Conservation (phyloP, 2,797 vertebrate species). For the Vireo griseus region DNA sequence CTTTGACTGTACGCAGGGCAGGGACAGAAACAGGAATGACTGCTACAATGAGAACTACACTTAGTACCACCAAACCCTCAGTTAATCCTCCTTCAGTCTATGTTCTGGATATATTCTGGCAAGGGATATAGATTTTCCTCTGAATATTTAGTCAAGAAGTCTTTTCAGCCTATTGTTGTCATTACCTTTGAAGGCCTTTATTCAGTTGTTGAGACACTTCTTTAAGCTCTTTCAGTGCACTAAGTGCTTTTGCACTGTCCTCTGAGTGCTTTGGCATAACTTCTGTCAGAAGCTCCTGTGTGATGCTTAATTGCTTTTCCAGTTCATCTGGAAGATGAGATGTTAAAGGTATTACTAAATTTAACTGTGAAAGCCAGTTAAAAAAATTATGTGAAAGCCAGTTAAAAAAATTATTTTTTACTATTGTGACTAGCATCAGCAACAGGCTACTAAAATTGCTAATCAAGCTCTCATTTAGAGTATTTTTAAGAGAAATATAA, state of each 20-base stretch:
- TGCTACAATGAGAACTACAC: not conserved
- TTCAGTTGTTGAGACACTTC: constrained; percentile 66
- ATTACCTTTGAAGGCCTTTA: constrained; percentile 80
- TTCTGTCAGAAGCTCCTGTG: constrained; percentile 70
- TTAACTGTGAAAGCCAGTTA: not conserved
- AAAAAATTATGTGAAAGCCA: not conserved
- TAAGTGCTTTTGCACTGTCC: constrained; percentile 46
- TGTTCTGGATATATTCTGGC: not conserved
- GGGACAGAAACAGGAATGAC: not conserved
- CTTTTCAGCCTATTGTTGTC: not conserved
- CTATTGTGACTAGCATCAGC: not conserved
- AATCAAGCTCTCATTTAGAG: not conserved
- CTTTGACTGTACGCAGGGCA: not conserved
- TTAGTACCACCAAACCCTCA: not conserved
- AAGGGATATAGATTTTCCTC: not conserved
- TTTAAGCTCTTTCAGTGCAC: constrained; percentile 72
- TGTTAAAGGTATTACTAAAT: not conserved
- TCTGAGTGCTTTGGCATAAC: constrained; percentile 47
- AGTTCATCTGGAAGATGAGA: constrained; percentile 68
- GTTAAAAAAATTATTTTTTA: not conserved
- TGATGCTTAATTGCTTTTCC: constrained; percentile 67
- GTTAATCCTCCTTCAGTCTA: not conserved
- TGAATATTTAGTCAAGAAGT: not conserved
- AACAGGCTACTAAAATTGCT: not conserved
- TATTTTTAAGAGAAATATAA: not conserved